Base-by-base conservation (phyloP, 1,140 invertebrate species). In the Ruditapes philippinarum region DNA sequence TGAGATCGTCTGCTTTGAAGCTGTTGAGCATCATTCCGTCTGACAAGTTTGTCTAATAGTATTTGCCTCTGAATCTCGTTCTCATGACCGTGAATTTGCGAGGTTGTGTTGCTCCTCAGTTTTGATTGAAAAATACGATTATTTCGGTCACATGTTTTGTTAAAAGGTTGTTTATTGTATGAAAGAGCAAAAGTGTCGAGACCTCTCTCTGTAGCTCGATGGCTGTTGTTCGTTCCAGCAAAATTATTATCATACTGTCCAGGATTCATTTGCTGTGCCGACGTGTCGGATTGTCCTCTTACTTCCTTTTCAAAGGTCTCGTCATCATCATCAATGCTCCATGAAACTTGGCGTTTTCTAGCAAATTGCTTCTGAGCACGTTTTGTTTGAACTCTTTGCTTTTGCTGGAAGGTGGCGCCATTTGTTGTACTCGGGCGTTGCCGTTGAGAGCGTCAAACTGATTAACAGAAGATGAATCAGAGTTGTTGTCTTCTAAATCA, bases 311-410 rank as follows among this genome's bases (percentile, higher is more conserved):
- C n/a, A 62, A 62, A 62, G 7, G 57, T 62, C 38, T n/a, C n/a
- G n/a, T 70, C 65, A 36, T 70, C 65, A 22, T 70, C 65, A n/a
- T 38, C 65, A 0, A 70, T 38, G 28, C 65, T 70, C 65, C 65
- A 70, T 2, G 65, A 70, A 14, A 70, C 65, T 38, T 70, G 65
- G 7, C 65, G 65, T 70, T 70, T 70, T 19, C 65, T 36, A 45
- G 14, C 19, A 28, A 33, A 3, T n/a, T 5, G 57, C 12, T 22
- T 28, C 14, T 38, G 22, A 28, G 28, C 14, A 17, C 28, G 25
- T 17, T 17, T 70, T 17, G 14, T 22, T 31, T 1, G 1, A 22
- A 17, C 0, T 14, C 38, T 22, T 12, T 9, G 25, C 11, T 4
- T 28, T 33, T 65, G 60, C 33, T 70, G 65, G 25, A 14, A 60